Percentiles rank a stretch among this genome's conserved stretches.
These are phyloP conservation scores for Xenopus tropicalis DNA, from an alignment of 2,113 vertebrate genomes.

Conservation along the genomic window UCB_Xtro_10.0 CM004447.2:94219501-94220000, in stretches of 20 bases:
- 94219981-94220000: too few relatives aligned
- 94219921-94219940: too few relatives aligned
- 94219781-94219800: constrained; percentile 15
- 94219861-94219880: too few relatives aligned
- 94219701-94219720: constrained; percentile 11
- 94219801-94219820: not conserved
- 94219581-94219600: constrained; percentile 34
- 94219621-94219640: constrained; percentile 16
- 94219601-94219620: constrained; percentile 18
- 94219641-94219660: constrained; percentile 24
- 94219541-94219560: constrained; percentile 34
- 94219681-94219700: constrained; percentile 8
- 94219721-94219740: constrained; percentile 10
- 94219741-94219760: constrained; percentile 20
- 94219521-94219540: constrained; percentile 17
- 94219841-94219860: too few relatives aligned
- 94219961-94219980: too few relatives aligned
- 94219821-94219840: too few relatives aligned
- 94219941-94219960: too few relatives aligned
- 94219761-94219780: constrained; percentile 25
- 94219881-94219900: too few relatives aligned
- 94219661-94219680: constrained; percentile 13
- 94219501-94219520: constrained; percentile 1
- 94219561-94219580: constrained; percentile 36
- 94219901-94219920: too few relatives aligned